phyloP scores from a whole-genome alignment of 1,140 invertebrate genomes.

The Cyclargus thomasi region DNA sequence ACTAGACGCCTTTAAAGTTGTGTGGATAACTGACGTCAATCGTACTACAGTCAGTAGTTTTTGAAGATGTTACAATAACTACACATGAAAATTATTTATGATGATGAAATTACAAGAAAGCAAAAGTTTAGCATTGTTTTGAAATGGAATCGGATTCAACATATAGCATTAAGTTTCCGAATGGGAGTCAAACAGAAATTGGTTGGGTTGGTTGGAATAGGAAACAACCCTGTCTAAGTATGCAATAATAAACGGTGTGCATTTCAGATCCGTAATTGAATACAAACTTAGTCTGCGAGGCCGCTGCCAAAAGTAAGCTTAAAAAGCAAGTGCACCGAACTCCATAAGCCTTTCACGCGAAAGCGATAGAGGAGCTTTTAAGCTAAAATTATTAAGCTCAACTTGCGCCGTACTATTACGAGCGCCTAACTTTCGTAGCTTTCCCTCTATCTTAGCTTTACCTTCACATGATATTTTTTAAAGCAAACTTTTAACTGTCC shows the following conservation, averaged over 20 bases:
- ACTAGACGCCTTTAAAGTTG: too few species aligned
- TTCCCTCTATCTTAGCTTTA: conserved; percentile 20
- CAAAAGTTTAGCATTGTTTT: too few species aligned
- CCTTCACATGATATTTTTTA: conserved; percentile 20
- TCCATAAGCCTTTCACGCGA: conserved; percentile 56
- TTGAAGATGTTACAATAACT: too few species aligned
- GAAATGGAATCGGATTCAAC: too few species aligned
- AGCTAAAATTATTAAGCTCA: conserved; percentile 69
- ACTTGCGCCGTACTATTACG: conserved; percentile 42
- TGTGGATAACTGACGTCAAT: too few species aligned
- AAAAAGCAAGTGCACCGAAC: conserved; percentile 50
- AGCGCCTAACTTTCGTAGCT: conserved; percentile 40
- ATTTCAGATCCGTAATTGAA: conserved; percentile 32
- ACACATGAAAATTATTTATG: too few species aligned
- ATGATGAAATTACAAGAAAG: too few species aligned
- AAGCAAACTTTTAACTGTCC: neutral
- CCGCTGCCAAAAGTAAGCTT: conserved; percentile 62
- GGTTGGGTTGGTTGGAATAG: too few species aligned
- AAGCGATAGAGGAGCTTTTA: conserved; percentile 68
- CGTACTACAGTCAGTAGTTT: too few species aligned
- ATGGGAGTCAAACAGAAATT: too few species aligned
- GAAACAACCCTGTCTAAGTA: too few species aligned
- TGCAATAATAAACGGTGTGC: neutral
- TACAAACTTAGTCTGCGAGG: conserved; percentile 40
- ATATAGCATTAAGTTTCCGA: too few species aligned